These are phyloP conservation scores for Halisarca cf. caerulea DNA, from an alignment of 37 sponge, comb jelly and placozoan genomes.

Conservation along the genomic window DNA sequence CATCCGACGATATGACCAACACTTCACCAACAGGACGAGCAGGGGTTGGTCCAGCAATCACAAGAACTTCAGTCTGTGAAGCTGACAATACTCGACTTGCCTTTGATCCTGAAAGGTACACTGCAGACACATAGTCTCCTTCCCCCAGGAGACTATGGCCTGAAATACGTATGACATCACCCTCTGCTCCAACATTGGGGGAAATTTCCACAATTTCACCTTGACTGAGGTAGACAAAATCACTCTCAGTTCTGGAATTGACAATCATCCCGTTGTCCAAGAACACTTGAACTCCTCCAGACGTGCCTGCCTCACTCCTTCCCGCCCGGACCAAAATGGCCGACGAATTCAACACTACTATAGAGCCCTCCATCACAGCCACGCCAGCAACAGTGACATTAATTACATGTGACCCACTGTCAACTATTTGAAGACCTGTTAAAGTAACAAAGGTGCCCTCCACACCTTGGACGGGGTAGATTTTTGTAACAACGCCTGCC, in stretches of 20 bases:
- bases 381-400: slow-evolving; percentile 51
- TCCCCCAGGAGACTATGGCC: slow-evolving; percentile 26
- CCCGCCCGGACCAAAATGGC: slow-evolving; percentile 43
- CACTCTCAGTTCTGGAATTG: background rate
- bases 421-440: slow-evolving; percentile 54
- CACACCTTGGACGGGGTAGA: slow-evolving; percentile 58
- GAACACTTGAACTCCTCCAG: slow-evolving; percentile 43
- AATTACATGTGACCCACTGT: slow-evolving; percentile 28
- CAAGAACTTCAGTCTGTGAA: slow-evolving; percentile 41
- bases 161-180: slow-evolving; percentile 49
- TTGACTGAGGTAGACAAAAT: slow-evolving; percentile 53
- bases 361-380: background rate
- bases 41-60: slow-evolving; percentile 70
- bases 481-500: slow-evolving; percentile 51
- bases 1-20: slow-evolving; percentile 54
- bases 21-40: slow-evolving; percentile 18
- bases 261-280: slow-evolving; percentile 54
- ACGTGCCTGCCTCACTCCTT: background rate
- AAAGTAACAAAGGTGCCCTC: slow-evolving; percentile 59
- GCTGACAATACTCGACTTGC: slow-evolving; percentile 47
- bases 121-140: background rate
- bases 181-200: slow-evolving; percentile 58
- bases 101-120: slow-evolving; percentile 56
- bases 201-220: slow-evolving; percentile 37
- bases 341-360: background rate